Evolutionary conservation across 2,888 invertebrate species (phyloP), one percentile per base, ranked within the genome.

Genomic region (Hermaeophaga mercurialis): DNA sequence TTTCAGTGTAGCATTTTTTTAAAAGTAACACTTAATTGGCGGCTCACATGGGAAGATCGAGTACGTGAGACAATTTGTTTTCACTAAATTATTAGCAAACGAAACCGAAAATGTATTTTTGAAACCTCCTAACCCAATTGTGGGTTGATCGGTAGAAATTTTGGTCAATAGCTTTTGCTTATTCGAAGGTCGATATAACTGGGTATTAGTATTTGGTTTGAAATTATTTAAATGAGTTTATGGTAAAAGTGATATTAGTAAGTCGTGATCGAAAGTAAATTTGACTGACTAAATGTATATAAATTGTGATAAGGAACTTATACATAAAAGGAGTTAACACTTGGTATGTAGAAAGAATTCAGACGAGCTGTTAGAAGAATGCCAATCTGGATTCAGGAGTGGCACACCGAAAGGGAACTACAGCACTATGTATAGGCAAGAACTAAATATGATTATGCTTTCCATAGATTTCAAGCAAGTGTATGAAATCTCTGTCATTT

Each of bases 41-140:
- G n/a, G n/a, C n/a, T n/a, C n/a, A 36, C 36, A 9, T 36, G 36
- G 36, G 36, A 36, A 36, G 15, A 36, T 36, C 36, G 2, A 17
- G 3, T 36, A 36, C 36, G 36, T 36, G 15, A 15, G 7, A 36
- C 15, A 36, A 17, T 15, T 2, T 33, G n/a, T 28, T 48, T 28
- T 38, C 43, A 43, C 43, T 24, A 43, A 24, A 43, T 24, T 24
- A 43, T 14, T 14, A 18, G 24, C 43, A 26, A 43, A 24, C 24
- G 43, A 43, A 43, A 43, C 18, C 43, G 43, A 43, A 43, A 43
- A 43, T 24, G 24, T 14, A 26, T 14, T 24, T 22, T 14, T 22
- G 12, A 24, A 43, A 43, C 43, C 43, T 43, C 43, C 43, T 43
- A 26, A 43, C 43, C 43, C 43, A 43, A 22, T 43, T 43, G 24